phyloP scores from a whole-genome alignment of 2,113 vertebrate genomes.

The Oncorhynchus kisutch region DNA sequence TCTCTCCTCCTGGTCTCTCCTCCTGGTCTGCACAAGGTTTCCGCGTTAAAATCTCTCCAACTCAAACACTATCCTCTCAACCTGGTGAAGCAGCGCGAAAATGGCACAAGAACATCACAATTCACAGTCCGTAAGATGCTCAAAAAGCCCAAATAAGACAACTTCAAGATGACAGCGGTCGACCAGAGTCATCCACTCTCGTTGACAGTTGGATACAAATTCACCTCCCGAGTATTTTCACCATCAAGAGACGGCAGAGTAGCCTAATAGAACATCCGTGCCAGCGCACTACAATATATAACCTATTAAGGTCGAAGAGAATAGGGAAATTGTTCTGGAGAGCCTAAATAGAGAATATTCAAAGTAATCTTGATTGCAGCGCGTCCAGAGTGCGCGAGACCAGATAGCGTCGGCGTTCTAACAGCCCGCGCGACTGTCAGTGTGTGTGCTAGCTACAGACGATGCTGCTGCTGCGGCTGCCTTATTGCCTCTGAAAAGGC shows the following conservation, averaged over 20 bases:
- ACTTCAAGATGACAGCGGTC: slow-evolving; percentile 11
- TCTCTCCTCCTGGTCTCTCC: slow-evolving; percentile 19
- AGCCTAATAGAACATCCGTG: slow-evolving; percentile 55
- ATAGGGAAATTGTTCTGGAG: background rate
- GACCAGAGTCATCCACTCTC: slow-evolving; percentile 35
- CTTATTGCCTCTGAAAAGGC: slow-evolving; percentile 56
- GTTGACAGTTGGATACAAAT: slow-evolving; percentile 58
- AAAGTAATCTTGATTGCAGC: slow-evolving; percentile 42
- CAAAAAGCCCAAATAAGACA: background rate
- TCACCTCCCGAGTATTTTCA: slow-evolving; percentile 68
- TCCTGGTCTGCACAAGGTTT: slow-evolving; percentile 34
- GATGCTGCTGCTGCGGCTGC: slow-evolving; percentile 43
- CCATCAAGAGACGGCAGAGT: slow-evolving; percentile 56
- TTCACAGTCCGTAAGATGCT: slow-evolving; percentile 36
- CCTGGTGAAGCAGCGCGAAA: slow-evolving; percentile 36
- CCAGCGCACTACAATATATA: slow-evolving; percentile 21
- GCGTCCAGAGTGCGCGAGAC: slow-evolving; percentile 27
- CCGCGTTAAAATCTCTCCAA: slow-evolving; percentile 40
- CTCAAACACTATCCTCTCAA: slow-evolving; percentile 44
- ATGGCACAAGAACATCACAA: slow-evolving; percentile 31
- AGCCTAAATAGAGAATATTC: slow-evolving; percentile 9
- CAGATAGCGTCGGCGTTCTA: slow-evolving; percentile 38
- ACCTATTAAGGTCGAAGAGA: background rate
- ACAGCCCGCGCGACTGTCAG: slow-evolving; percentile 56
- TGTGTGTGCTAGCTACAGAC: slow-evolving; percentile 53